Percentiles rank a stretch among this genome's conserved stretches.
Evolutionary conservation across 2,113 vertebrate genomes (phyloP).

Genomic region (Leucopsar rothschildi): DNA sequence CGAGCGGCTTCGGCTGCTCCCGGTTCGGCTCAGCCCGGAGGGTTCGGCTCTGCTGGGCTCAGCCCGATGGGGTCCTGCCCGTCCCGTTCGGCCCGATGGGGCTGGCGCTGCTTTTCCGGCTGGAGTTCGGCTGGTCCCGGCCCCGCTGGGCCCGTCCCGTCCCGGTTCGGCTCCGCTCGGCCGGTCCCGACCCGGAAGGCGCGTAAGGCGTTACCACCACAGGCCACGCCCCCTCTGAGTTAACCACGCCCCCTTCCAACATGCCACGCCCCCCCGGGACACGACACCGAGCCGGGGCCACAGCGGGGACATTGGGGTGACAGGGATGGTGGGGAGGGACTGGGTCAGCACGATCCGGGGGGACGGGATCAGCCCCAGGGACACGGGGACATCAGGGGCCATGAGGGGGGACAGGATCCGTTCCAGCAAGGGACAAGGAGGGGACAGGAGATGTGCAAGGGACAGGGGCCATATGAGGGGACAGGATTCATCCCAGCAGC

Average conservation of each 20-base stretch:
- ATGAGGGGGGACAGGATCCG: too few species aligned
- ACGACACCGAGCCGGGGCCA: neutral
- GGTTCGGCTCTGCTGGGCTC: neutral
- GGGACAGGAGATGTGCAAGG: too few species aligned
- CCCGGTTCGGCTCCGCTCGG: neutral
- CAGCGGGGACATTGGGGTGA: neutral
- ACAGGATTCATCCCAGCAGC: too few species aligned
- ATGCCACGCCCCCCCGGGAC: neutral
- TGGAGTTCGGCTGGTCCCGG: neutral
- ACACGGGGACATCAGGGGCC: too few species aligned
- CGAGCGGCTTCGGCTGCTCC: neutral
- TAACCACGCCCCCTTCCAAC: neutral
- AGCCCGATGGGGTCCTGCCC: neutral
- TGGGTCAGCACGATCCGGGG: neutral
- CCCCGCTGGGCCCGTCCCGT: neutral
- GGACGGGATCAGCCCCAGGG: neutral
- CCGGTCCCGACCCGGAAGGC: neutral
- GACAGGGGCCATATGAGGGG: too few species aligned
- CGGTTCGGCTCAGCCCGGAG: neutral
- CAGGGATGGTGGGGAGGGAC: neutral
- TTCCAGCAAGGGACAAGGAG: too few species aligned
- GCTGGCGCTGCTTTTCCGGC: neutral
- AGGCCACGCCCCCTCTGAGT: fast-evolving
- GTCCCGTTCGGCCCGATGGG: neutral
- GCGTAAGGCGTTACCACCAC: fast-evolving